Base-by-base conservation (phyloP, 2,888 invertebrate genomes). In the Blastobasis lacticolella region DNA sequence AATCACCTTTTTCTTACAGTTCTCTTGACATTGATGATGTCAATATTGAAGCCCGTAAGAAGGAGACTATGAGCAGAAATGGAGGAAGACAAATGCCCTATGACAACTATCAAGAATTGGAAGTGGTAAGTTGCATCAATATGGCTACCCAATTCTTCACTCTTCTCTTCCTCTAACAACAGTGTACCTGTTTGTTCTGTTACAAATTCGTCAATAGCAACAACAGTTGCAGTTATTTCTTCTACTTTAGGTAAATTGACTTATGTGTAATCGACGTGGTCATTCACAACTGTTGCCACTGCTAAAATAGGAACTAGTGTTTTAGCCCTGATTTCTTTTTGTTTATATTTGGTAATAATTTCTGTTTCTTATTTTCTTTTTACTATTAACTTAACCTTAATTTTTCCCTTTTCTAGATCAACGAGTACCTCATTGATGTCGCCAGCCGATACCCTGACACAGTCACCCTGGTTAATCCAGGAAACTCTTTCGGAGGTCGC, bases 401-500 rank as follows among this genome's bases (percentile, higher is more conserved):
- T 10, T 8, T 1, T 8, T 10, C 6, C 4, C 37, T 71, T 56
- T 9, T 71, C 10, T 60, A 86, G 86, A 74, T 85, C 0, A 72
- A 82, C 40, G 66, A 62, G 5, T 84, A 83, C 55, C 54, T 86
- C 2, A 75, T 68, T 4, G 66, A 75, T 4, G 54, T 87, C 4
- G 83, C 75, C 0, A 62, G 59, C 4, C 56, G 60, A 6, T 74
- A 72, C 57, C 79, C 81, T 3, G 57, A 76, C 5, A 54, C 64
- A 0, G 81, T 81, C 1, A 71, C 64, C 0, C 56, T 75, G 70
- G 69, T 73, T 36, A 57, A 74, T 5, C 88, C 90, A 23, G 93
- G 92, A 1, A 73, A 65, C 42, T 90, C 90, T 50, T 78, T 81
- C 51, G 90, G 92, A 77, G 89, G 90, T 1, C 86, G 91, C 23